Conservation (phyloP, 2,888 invertebrate genomes). For the Caenorhabditis japonica region DNA sequence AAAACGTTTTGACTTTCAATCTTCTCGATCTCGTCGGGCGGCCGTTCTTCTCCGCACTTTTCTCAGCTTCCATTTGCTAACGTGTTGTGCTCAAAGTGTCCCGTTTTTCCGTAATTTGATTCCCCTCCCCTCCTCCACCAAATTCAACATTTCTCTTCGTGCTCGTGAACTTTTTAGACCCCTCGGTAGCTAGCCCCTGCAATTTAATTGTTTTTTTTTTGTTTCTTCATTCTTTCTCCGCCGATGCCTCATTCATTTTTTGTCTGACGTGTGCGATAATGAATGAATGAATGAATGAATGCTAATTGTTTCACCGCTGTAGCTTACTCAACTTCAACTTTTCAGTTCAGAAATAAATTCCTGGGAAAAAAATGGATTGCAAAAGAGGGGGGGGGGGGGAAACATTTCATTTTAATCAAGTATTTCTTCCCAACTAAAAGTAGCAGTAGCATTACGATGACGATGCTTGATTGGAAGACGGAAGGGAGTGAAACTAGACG, state of each 20-base stretch:
- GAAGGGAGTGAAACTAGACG: no score
- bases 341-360: not conserved
- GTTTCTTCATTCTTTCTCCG: constrained; percentile 20
- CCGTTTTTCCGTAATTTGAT: constrained; percentile 47
- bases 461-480: constrained; percentile 29
- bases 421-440: not conserved
- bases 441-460: not conserved
- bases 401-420: constrained; percentile 30
- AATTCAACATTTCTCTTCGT: constrained; percentile 18
- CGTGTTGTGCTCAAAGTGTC: constrained; percentile 9
- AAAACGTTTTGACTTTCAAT: no score
- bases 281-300: constrained; percentile 1
- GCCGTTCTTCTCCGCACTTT: no score
- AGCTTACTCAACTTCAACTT: not conserved
- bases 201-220: constrained; percentile 31
- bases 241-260: not conserved
- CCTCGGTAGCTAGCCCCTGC: no score
- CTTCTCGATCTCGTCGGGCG: no score
- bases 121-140: no score
- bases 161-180: constrained; percentile 32
- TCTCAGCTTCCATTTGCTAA: not conserved
- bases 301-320: constrained; percentile 25
- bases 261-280: constrained; percentile 22
- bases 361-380: no score
- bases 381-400: no score